Conservation (phyloP, 1,140 invertebrate genomes). For the Drosophila bocki region DNA sequence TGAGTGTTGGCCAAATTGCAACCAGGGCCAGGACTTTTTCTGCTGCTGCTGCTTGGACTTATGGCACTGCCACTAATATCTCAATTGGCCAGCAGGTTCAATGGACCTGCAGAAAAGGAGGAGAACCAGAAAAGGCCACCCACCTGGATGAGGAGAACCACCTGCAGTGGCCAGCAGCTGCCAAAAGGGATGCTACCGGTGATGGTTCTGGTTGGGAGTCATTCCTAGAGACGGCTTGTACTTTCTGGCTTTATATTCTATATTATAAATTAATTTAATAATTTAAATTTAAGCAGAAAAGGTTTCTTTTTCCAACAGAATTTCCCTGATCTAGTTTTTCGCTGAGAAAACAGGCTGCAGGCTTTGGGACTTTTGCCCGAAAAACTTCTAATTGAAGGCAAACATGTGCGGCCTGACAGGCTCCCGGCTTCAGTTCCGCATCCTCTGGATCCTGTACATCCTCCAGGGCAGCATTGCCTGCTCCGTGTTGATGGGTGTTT, state of each 20-base stretch:
- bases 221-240: too few relatives aligned
- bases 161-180: slow-evolving; percentile 25
- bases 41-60: not conserved
- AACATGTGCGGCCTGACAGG: slow-evolving; percentile 46
- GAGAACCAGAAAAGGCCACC: slow-evolving; percentile 38
- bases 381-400: slow-evolving; percentile 82
- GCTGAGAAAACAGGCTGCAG: slow-evolving; percentile 57
- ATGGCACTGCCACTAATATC: slow-evolving; percentile 61
- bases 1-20: slow-evolving; percentile 84
- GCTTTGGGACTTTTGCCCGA: slow-evolving; percentile 29
- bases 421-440: slow-evolving; percentile 6
- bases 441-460: slow-evolving; percentile 1
- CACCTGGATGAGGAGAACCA: slow-evolving; percentile 43
- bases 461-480: slow-evolving; percentile 4
- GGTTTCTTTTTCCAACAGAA: too few relatives aligned
- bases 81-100: slow-evolving; percentile 67
- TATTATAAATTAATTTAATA: not conserved
- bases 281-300: not conserved
- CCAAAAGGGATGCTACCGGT: not conserved
- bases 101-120: slow-evolving; percentile 36
- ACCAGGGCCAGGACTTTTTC: slow-evolving; percentile 55
- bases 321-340: slow-evolving; percentile 27
- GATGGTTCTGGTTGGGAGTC: not conserved
- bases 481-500: slow-evolving; percentile 26
- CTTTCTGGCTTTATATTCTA: too few relatives aligned